These are phyloP conservation scores for Hypomecis atomaria DNA, from an alignment of 2,888 invertebrate species.

Conservation along the genomic window DNA sequence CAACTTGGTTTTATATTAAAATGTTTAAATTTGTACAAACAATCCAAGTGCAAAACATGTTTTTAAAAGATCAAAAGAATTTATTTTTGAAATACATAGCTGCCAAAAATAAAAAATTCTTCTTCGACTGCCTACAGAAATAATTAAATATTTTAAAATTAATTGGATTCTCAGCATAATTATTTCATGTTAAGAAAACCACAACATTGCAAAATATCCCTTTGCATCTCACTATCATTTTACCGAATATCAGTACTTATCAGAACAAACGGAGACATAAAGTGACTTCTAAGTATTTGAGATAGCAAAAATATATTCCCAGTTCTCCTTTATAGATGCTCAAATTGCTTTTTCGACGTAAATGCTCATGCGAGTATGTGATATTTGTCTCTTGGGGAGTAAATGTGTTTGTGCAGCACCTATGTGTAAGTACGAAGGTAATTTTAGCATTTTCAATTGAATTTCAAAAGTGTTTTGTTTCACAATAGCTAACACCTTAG, in stretches of 20 bases:
- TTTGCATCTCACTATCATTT: neutral
- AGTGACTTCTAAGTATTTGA: constrained; percentile 31
- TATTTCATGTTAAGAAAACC: neutral
- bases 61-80: too few relatives aligned
- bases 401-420: constrained; percentile 7
- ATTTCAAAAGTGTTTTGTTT: neutral
- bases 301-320: constrained; percentile 29
- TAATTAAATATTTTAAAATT: too few relatives aligned
- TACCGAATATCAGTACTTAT: constrained; percentile 17
- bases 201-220: neutral
- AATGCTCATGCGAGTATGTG: constrained; percentile 22
- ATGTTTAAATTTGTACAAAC: too few relatives aligned
- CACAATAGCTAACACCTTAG: too few relatives aligned
- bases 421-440: neutral
- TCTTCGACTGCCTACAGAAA: too few relatives aligned
- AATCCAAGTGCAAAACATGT: too few relatives aligned
- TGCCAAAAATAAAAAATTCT: too few relatives aligned
- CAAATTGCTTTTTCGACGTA: constrained; percentile 33
- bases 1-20: too few relatives aligned
- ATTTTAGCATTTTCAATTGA: neutral
- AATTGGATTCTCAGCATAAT: too few relatives aligned
- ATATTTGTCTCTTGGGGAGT: constrained; percentile 12
- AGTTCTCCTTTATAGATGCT: constrained; percentile 18
- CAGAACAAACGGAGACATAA: constrained; percentile 18
- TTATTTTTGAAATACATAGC: too few relatives aligned